Evolutionary conservation across 2,113 vertebrate species (phyloP).

Genomic region (Acrocephalus kingi): DNA sequence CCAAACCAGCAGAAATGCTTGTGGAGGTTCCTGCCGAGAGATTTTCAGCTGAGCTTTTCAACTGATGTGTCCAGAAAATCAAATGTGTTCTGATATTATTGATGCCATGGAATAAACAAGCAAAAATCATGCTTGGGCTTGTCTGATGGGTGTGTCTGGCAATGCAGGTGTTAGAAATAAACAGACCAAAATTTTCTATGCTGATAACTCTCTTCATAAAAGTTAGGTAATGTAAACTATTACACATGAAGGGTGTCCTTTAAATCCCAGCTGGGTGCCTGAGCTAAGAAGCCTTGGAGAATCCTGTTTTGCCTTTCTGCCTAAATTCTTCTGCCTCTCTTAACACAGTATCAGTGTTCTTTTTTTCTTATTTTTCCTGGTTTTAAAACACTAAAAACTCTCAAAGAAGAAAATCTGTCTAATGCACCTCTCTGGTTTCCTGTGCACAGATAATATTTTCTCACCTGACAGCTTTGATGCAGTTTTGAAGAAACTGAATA

Average conservation of each 20-base stretch:
- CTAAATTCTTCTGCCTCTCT: neutral
- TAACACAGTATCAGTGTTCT: neutral
- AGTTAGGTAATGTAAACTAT: neutral
- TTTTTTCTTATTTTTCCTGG: neutral
- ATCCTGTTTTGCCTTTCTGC: neutral
- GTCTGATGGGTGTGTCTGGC: neutral
- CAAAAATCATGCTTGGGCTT: neutral
- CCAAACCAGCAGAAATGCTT: neutral
- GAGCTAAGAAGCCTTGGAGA: neutral
- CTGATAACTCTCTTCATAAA: neutral
- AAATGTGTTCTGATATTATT: neutral
- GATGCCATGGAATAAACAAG: neutral
- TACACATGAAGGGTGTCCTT: neutral
- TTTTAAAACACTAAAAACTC: neutral
- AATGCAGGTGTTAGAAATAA: neutral
- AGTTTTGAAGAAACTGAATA: neutral
- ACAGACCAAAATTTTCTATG: neutral
- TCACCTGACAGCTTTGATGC: neutral
- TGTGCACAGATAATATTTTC: neutral
- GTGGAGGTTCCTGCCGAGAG: neutral
- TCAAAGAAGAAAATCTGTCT: neutral
- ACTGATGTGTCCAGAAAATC: accelerated
- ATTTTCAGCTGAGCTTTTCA: neutral
- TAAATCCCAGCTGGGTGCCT: neutral
- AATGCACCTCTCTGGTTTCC: neutral